Evolutionary conservation across 2,797 vertebrate species (phyloP), one percentile per base, ranked within the genome.

Genomic region (Crax fasciolata): DNA sequence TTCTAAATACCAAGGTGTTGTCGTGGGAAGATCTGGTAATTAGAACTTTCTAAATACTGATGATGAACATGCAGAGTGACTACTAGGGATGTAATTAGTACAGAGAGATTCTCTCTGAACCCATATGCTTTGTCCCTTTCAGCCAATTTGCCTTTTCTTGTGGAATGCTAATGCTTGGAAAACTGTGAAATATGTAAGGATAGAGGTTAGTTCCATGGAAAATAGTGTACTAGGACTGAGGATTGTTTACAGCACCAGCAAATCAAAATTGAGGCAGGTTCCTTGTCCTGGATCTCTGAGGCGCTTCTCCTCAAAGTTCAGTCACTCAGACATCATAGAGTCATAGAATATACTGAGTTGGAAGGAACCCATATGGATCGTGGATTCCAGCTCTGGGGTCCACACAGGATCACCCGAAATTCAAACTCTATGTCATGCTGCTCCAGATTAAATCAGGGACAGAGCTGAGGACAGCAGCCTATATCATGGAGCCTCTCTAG

Each of bases 171-270:
- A 20, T 14, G 9, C 1, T 54, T 14, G n/a, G 55, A 57, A 19
- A 2, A 27, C 11, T 76, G 46, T 14, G 11, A 21, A 77, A 27
- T 25, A 4, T 11, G 0, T 11, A 52, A 61, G 2, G 15, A 18
- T 18, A 44, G 48, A 59, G 21, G 23, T 65, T 27, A 39, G 9
- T 71, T 9, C 48, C 8, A 25, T 0, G 5, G 24, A 77, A 79
- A 84, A 57, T 5, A 2, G 3, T 58, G 19, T 15, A 13, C 13
- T 25, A 27, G 30, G 3, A 44, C 46, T 59, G 27, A 89, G 35
- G 0, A 1, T 49, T 48, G 3, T 46, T 86, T 61, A 16, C 11
- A 65, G 24, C 27, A 57, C 19, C n/a, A 54, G 13, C 18, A 20
- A 84, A 70, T 2, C 3, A 52, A 91, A 78, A 13, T 8, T 5